phyloP scores from a whole-genome alignment of 2,888 invertebrate species.

The Slavum lentiscoides region DNA sequence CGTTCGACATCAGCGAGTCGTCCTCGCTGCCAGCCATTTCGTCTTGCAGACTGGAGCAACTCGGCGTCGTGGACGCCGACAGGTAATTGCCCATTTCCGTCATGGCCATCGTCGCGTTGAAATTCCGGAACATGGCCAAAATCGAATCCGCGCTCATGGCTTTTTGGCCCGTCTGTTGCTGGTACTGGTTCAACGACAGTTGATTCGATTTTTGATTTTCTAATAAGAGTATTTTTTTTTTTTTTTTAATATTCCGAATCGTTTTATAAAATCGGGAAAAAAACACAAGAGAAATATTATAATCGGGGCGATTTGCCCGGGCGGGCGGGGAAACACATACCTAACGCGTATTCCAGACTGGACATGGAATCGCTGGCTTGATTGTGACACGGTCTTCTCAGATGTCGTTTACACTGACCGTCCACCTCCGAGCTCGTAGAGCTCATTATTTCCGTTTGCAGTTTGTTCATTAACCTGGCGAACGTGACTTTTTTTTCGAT shows the following conservation, averaged over 20 bases:
- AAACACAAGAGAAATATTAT: too few species aligned
- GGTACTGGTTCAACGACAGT: slow-evolving; percentile 29
- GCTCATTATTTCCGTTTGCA: slow-evolving; percentile 75
- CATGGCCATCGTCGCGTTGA: slow-evolving; percentile 61
- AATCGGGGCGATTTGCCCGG: too few species aligned
- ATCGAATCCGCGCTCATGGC: slow-evolving; percentile 74
- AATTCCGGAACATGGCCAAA: slow-evolving; percentile 76
- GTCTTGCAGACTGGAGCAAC: slow-evolving; percentile 69
- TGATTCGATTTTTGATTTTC: slow-evolving; percentile 34
- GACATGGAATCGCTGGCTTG: slow-evolving; percentile 79
- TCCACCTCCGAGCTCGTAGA: slow-evolving; percentile 72
- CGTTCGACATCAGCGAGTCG: slow-evolving; percentile 52
- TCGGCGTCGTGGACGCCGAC: slow-evolving; percentile 72
- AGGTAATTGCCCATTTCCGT: slow-evolving; percentile 65
- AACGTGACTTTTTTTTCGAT: slow-evolving; percentile 79
- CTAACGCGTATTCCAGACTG: slow-evolving; percentile 57
- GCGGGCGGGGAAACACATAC: slow-evolving; percentile 27
- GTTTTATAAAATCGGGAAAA: too few species aligned
- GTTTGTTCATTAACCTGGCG: slow-evolving; percentile 73
- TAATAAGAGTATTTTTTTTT: neutral
- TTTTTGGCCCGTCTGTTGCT: slow-evolving; percentile 55
- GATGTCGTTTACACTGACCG: slow-evolving; percentile 56
- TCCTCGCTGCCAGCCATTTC: slow-evolving; percentile 72
- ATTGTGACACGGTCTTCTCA: slow-evolving; percentile 62
- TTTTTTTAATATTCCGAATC: too few species aligned